phyloP scores from a whole-genome alignment of 2,888 invertebrate species.

The Neocrepidodera transversa region DNA sequence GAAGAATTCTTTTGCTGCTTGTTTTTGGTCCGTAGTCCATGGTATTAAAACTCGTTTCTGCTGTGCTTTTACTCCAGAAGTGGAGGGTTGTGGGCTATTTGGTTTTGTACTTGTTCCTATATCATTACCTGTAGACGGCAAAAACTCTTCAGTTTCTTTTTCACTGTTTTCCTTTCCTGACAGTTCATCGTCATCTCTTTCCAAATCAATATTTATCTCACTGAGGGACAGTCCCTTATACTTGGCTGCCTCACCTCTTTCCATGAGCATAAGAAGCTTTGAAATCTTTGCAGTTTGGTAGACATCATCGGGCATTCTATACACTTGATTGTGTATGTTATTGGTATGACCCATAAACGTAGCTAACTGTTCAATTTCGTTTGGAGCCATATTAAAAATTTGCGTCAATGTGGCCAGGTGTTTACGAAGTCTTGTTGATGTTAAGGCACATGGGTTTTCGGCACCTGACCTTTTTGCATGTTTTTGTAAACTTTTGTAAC shows the following conservation, averaged over 20 bases:
- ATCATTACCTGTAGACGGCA: no score
- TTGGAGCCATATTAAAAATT: slow-evolving; percentile 38
- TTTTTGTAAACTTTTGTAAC: slow-evolving; percentile 41
- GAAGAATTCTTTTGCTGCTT: not conserved
- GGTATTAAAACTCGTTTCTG: not conserved
- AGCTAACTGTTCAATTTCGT: slow-evolving; percentile 41
- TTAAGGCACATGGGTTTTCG: slow-evolving; percentile 35
- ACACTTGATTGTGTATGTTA: slow-evolving; percentile 31
- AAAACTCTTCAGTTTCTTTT: no score
- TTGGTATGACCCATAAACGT: slow-evolving; percentile 42
- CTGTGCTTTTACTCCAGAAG: not conserved
- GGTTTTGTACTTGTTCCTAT: no score
- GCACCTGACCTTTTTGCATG: slow-evolving; percentile 38
- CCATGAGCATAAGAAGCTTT: slow-evolving; percentile 34
- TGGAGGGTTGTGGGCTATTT: not conserved
- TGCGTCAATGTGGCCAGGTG: slow-evolving; percentile 41
- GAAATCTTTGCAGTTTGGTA: slow-evolving; percentile 35
- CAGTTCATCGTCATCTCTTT: slow-evolving; percentile 20
- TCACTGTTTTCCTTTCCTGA: not conserved
- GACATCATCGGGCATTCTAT: slow-evolving; percentile 29
- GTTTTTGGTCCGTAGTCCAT: slow-evolving; percentile 3
- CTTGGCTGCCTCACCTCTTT: slow-evolving; percentile 30
- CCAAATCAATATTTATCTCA: slow-evolving; percentile 35
- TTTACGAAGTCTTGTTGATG: slow-evolving; percentile 38
- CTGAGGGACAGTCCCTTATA: slow-evolving; percentile 34